These are phyloP conservation scores for Orthonyx spaldingii DNA, from an alignment of 2,113 vertebrate genomes.

Conservation along the genomic window DNA sequence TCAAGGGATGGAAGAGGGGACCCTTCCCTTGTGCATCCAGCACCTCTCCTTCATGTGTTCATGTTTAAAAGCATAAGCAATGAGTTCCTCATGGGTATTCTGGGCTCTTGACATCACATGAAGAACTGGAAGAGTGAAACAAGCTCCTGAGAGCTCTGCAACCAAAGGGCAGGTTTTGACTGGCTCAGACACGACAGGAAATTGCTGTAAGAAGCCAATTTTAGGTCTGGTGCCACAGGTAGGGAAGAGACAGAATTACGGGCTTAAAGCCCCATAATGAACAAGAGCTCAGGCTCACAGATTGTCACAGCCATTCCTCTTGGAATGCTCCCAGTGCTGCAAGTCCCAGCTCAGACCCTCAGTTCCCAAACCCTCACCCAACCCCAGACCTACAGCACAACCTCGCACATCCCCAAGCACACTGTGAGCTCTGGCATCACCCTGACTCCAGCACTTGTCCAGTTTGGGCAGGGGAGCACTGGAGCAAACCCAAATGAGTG, in stretches of 20 bases:
- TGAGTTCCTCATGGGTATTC: neutral
- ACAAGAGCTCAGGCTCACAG: neutral
- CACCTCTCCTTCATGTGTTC: neutral
- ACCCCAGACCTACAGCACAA: neutral
- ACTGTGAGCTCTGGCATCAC: neutral
- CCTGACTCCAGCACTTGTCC: neutral
- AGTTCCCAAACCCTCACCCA: neutral
- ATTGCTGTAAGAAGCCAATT: neutral
- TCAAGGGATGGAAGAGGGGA: neutral
- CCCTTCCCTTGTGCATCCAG: neutral
- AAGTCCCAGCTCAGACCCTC: neutral
- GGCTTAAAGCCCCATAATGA: fast-evolving
- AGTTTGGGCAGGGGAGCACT: neutral
- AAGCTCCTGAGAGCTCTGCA: neutral
- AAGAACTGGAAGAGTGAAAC: neutral
- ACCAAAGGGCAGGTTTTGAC: neutral
- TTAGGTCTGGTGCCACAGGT: neutral
- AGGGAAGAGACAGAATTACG: neutral
- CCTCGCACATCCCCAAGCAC: neutral
- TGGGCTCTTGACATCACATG: neutral
- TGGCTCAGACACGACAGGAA: neutral
- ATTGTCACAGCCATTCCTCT: neutral
- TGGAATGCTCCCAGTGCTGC: neutral
- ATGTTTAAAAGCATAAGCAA: neutral
- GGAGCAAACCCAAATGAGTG: fast-evolving